Percentiles rank a stretch among this genome's conserved stretches.
phyloP scores from a whole-genome alignment of 2,888 invertebrate genomes.

The Ommatoiulus sabulosus region DNA sequence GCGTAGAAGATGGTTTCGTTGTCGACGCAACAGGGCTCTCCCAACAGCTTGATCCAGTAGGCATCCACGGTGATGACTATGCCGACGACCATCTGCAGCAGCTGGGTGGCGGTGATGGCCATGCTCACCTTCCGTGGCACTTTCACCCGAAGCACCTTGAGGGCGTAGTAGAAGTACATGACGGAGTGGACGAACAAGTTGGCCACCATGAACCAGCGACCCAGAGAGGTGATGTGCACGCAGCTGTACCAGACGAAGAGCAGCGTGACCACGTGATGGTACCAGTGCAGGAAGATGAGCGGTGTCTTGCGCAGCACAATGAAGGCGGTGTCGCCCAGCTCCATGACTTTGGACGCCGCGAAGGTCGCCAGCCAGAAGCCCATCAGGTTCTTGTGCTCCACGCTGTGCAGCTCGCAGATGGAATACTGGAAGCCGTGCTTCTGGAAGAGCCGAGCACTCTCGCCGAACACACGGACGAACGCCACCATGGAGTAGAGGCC shows the following conservation, averaged over 20 bases:
- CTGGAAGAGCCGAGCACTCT: conserved; percentile 86
- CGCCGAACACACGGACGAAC: conserved; percentile 85
- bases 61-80: conserved; percentile 91
- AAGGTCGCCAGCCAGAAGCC: conserved; percentile 99
- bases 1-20: conserved; percentile 90
- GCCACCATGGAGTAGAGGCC: conserved; percentile 97
- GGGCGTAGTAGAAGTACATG: conserved; percentile 92
- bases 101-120: conserved; percentile 91
- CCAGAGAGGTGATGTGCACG: conserved; percentile 53
- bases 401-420: conserved; percentile 93
- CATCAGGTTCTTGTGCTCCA: conserved; percentile 84
- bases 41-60: conserved; percentile 75
- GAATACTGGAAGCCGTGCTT: conserved; percentile 95
- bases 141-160: conserved; percentile 85
- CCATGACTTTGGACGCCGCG: conserved; percentile 94
- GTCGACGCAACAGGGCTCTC: too few species aligned
- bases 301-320: conserved; percentile 89
- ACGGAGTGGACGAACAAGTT: conserved; percentile 78
- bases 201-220: conserved; percentile 52
- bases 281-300: conserved; percentile 93
- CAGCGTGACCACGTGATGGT: conserved; percentile 68
- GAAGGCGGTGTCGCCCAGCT: conserved; percentile 95
- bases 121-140: conserved; percentile 84
- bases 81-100: conserved; percentile 94
- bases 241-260: conserved; percentile 66